Base-by-base conservation (phyloP, 2,113 vertebrate species). In the Phalacrocorax brasilianus region DNA sequence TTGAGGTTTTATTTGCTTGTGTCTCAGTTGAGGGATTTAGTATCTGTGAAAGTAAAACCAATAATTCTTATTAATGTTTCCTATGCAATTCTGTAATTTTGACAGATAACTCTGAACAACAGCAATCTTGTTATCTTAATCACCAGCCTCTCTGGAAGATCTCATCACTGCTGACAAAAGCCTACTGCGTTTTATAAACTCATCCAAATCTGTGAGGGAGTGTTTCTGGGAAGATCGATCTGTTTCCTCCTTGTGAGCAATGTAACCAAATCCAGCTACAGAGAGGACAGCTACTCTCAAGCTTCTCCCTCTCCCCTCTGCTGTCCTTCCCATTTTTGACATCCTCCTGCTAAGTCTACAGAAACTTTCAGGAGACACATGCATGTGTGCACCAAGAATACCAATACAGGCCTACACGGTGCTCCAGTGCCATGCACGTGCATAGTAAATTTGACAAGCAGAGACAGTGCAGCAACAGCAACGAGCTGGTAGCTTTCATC, bases 331-430 rank as follows among this genome's bases (percentile, higher is more conserved):
- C 11, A 4, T 21, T 75, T 44, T 26, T 45, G 40, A 35, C 61
- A 78, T 4, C 1, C 22, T 85, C 65, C 53, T 67, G 7, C 59
- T 22, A 38, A 63, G 24, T 38, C 45, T n/a, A 30, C 50, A 26
- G 23, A 8, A 6, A 32, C 40, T 10, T 72, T 35, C 10, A 13
- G 16, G n/a, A 66, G 21, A 13, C 6, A 3, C 14, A 1, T 10
- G 72, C n/a, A 38, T 14, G 44, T 17, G 18, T 4, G 28, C 56
- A 21, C 45, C 8, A 40, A n/a, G 49, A 77, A 85, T 4, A 55
- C 27, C 42, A n/a, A n/a, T 3, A 50, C 12, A 27, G 27, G 40
- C 16, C 33, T 85, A 44, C 8, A 0, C 0, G 0, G 35, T 9
- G 38, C 73, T n/a, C 68, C 38, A 22, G 27, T 20, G 38, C 42